A percentile compares a stretch with the other conserved stretches of the same genome.
Conservation (phyloP, 64 coral and sea anemone species). For the Pocillopora verrucosa region DNA sequence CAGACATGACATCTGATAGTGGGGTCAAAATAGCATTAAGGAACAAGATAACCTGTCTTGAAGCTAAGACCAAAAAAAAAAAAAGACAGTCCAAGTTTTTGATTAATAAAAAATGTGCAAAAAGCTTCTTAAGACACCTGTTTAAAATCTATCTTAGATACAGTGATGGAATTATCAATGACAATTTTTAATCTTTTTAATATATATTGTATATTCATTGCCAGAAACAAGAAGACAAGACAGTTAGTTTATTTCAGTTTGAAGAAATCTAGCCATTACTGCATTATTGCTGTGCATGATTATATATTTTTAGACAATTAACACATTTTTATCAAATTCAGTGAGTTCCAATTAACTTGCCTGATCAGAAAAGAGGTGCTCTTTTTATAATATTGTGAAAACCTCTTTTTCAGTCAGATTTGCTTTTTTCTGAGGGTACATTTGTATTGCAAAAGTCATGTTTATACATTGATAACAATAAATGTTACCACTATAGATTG, state of each 20-base stretch:
- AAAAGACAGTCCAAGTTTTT: conserved; percentile 7
- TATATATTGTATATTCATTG: background rate
- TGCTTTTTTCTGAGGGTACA: no score
- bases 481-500: no score
- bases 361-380: conserved; percentile 2
- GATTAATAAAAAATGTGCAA: background rate
- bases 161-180: background rate
- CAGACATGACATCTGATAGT: conserved; percentile 26
- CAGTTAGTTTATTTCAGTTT: background rate
- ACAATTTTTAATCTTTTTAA: conserved; percentile 6
- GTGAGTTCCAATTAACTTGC: conserved; percentile 12
- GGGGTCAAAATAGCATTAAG: conserved; percentile 8
- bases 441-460: conserved; percentile 1
- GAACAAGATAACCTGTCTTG: conserved; percentile 49
- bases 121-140: conserved; percentile 20
- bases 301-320: background rate
- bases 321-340: background rate
- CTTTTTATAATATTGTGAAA: background rate
- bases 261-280: conserved; percentile 1
- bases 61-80: conserved; percentile 43
- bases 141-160: background rate
- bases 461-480: background rate
- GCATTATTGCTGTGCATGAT: conserved; percentile 2
- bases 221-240: background rate
- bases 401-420: conserved; percentile 2